Evolutionary conservation across 2,113 vertebrate genomes (phyloP).

Genomic region (Lagopus muta): DNA sequence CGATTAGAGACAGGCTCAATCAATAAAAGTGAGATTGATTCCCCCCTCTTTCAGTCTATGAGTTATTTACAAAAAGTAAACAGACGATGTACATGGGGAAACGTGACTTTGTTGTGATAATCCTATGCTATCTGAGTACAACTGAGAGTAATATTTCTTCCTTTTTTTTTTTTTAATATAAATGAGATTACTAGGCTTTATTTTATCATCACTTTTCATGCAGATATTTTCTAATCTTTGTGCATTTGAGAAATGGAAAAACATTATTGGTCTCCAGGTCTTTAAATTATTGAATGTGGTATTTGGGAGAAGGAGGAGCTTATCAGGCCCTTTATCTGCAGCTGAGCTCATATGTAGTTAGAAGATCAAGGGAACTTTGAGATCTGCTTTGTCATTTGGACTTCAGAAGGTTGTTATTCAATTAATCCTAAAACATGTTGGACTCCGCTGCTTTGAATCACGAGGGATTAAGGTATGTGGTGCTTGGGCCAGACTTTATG

Average conservation of each 20-base stretch:
- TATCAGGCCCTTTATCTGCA: background rate
- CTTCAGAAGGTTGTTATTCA: background rate
- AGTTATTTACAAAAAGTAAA: background rate
- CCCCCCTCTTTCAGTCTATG: background rate
- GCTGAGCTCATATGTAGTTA: background rate
- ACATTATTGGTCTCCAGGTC: background rate
- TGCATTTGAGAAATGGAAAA: background rate
- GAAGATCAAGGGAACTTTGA: background rate
- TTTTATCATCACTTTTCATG: background rate
- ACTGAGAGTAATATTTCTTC: background rate
- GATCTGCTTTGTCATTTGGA: background rate
- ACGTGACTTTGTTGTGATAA: background rate
- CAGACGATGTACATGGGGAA: background rate
- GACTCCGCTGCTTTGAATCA: background rate
- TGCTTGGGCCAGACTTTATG: background rate
- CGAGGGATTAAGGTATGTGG: background rate
- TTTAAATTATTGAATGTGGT: background rate
- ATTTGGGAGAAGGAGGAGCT: background rate
- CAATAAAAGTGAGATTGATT: constrained; percentile 21
- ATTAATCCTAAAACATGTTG: background rate
- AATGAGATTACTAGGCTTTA: background rate
- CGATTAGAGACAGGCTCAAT: constrained; percentile 14
- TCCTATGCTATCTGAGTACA: background rate
- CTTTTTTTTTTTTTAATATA: background rate
- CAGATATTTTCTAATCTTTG: background rate